phyloP scores from a whole-genome alignment of 2,888 invertebrate species.

The Drosophila borealis region DNA sequence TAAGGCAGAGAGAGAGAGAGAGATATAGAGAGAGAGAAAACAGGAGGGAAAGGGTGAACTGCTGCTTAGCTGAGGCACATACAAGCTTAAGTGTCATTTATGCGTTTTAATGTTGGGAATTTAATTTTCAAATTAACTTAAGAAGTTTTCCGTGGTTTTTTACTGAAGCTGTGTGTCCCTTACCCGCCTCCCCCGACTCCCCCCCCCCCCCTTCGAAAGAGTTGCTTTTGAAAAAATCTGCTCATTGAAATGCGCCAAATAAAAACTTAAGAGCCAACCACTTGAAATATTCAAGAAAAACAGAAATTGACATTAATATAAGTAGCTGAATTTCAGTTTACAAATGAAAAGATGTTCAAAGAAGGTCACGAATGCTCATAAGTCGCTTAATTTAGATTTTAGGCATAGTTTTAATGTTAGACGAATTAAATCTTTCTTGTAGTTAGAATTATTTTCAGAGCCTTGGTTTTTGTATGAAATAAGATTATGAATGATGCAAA shows the following conservation, averaged over 20 bases:
- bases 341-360: no score
- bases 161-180: not conserved
- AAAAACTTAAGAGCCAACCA: slow-evolving; percentile 10
- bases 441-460: no score
- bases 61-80: slow-evolving; percentile 31
- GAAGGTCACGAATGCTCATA: no score
- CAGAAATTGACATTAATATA: no score
- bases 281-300: slow-evolving; percentile 6
- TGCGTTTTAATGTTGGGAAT: slow-evolving; percentile 77
- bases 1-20: not conserved
- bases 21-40: not conserved
- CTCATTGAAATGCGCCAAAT: not conserved
- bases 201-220: not conserved
- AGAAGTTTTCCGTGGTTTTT: slow-evolving; percentile 57
- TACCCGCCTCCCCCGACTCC: no score
- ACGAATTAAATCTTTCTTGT: no score
- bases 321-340: no score
- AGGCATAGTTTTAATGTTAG: no score
- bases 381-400: no score
- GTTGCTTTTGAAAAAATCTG: not conserved
- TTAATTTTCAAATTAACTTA: slow-evolving; percentile 78
- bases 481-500: no score
- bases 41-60: not conserved
- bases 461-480: no score
- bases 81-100: slow-evolving; percentile 77